Base-by-base conservation (phyloP, 2,888 invertebrate genomes). In the Brachypterus glaber region DNA sequence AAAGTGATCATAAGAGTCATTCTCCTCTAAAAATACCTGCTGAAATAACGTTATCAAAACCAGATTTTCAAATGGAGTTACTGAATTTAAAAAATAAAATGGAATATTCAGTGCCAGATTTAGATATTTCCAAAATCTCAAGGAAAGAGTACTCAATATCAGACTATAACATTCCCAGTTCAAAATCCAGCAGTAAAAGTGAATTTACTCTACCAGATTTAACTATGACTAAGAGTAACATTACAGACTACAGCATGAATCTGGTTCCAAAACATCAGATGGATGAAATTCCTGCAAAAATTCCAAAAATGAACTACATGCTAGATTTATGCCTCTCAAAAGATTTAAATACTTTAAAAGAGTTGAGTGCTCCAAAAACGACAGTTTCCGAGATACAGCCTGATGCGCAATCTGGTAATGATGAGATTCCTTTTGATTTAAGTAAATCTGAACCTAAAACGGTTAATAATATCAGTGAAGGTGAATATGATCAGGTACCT, bases 251-350 rank as follows among this genome's bases (percentile, higher is more conserved):
- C 33, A 52, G 51, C 37, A 44, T 62, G 34, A 59, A 60, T 49
- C 47, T 60, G 18, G 59, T 56, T 35, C 56, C 55, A 47, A 47
- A 52, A 40, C 30, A 17, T 3, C 51, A 57, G 39, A 39, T 42
- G 40, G 46, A 49, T 7, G 76, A 77, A 39, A 68, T 69, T 37
- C 72, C 74, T 29, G 51, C 72, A 8, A 80, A 79, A 60, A 64
- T 78, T 32, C 64, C 73, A 3, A 78, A 77, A 59, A 60, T 69
- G 17, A 75, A 73, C 45, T 64, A 71, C 39, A 62, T 66, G 11
- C 57, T 70, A 41, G 69, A 74, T 44, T 60, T 72, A 9, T 68
- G 73, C 43, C 63, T 69, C 47, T 68, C 50, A n/a, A 59, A 59
- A 43, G 27, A 27, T 13, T 11, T 27, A 11, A 27, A 5, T 11